Base-by-base conservation (phyloP, 2,888 invertebrate genomes). In the Polyploca ridens region DNA sequence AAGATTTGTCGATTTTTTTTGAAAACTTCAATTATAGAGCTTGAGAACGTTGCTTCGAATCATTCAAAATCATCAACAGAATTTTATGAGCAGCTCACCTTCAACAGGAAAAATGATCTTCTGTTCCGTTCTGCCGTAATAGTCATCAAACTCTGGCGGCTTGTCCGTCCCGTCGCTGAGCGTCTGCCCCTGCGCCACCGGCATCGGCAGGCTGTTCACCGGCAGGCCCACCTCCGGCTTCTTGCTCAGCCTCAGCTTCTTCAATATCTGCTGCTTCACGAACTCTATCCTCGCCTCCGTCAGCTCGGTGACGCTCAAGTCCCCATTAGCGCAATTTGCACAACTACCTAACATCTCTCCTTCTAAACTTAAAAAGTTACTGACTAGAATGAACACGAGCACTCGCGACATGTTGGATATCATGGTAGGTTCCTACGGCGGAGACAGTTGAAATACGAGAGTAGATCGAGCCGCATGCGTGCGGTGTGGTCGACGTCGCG, bases 181-280 rank as follows among this genome's bases (percentile, higher is more conserved):
- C 58, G 96, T 96, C 79, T 96, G 95, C 8, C 97, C 97, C 76
- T 96, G 96, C 60, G 96, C 96, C 68, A 97, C 95, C 7, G 97
- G 97, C 85, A 96, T 95, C 0, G 97, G 97, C 75, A 98, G 88
- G 64, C 95, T 95, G 69, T 95, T 94, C 62, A 95, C 89, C 0
- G 95, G 94, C 74, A 96, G 90, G 27, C 95, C 95, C 63, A 96
- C 94, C 13, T 94, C 94, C 7, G 97, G 97, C 78, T 96, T 96
- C 86, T 96, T 96, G 65, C 96, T 96, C 64, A 98, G 87, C 70
- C 97, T 89, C 64, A 98, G 82, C 88, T 97, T 98, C 89, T 96
- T 97, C 77, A 98, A 85, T 41, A 98, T 98, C 90, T 97, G 97
- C 84, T 97, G 96, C 87, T 98, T 98, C 62, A 97, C 97, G 77